Evolutionary conservation across 2,888 invertebrate species (phyloP).

Genomic region (Galerucella pusilla): DNA sequence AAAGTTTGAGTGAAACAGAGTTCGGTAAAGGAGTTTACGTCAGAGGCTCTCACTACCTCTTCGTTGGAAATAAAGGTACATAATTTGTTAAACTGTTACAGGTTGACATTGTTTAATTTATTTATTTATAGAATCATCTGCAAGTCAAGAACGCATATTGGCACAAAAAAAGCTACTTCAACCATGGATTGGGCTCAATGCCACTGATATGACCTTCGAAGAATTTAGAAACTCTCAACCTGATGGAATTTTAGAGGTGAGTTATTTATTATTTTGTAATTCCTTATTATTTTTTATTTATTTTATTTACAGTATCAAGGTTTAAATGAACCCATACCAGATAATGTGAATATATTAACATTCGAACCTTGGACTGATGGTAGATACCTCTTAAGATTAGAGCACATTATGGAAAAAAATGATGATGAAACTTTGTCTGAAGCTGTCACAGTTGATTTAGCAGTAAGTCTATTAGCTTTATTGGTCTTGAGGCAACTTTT

Average conservation of each 20-base stretch:
- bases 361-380: slow-evolving; percentile 70
- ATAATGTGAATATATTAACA: slow-evolving; percentile 77
- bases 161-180: slow-evolving; percentile 69
- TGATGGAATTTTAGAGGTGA: slow-evolving; percentile 30
- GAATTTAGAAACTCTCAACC: slow-evolving; percentile 25
- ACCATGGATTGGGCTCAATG: slow-evolving; percentile 64
- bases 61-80: slow-evolving; percentile 33
- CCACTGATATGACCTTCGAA: slow-evolving; percentile 33
- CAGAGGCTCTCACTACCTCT: slow-evolving; percentile 65
- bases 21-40: slow-evolving; percentile 75
- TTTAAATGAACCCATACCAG: slow-evolving; percentile 66
- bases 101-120: too few relatives aligned
- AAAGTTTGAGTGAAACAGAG: slow-evolving; percentile 86
- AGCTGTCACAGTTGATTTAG: slow-evolving; percentile 52
- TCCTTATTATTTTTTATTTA: not conserved
- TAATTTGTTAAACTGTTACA: too few relatives aligned
- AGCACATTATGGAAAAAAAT: slow-evolving; percentile 69
- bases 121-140: slow-evolving; percentile 48
- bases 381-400: slow-evolving; percentile 68
- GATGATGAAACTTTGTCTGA: slow-evolving; percentile 58
- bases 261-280: not conserved
- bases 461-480: slow-evolving; percentile 47
- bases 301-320: not conserved
- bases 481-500: too few relatives aligned
- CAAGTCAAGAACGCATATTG: slow-evolving; percentile 62